Percentiles rank a stretch among this genome's conserved stretches.
Evolutionary conservation across 2,888 invertebrate genomes (phyloP).

Genomic region (Luffia ferchaultella): DNA sequence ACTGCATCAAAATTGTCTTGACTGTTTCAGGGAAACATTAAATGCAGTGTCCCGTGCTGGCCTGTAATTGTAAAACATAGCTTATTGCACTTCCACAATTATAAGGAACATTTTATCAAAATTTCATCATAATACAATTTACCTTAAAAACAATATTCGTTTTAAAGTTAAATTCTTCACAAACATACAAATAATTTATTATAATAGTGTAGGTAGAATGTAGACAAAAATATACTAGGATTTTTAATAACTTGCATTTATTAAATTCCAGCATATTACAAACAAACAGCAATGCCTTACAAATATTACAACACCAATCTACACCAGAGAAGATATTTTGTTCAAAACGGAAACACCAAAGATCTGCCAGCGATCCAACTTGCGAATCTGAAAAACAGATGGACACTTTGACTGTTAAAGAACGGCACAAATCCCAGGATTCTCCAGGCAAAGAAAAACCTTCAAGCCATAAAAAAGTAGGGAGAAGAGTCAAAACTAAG

Average conservation of each 20-base stretch:
- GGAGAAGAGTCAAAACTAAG: constrained; percentile 47
- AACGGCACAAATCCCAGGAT: constrained; percentile 28
- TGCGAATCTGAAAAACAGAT: constrained; percentile 24
- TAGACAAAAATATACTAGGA: neutral
- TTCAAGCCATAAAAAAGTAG: constrained; percentile 19
- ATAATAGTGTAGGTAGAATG: no score
- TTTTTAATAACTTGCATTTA: constrained; percentile 4
- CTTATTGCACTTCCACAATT: no score
- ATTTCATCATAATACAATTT: no score
- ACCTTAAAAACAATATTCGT: no score
- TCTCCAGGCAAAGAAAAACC: constrained; percentile 44
- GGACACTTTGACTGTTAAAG: constrained; percentile 33
- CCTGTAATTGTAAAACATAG: no score
- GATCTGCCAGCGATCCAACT: constrained; percentile 46
- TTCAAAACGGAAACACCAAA: constrained; percentile 33
- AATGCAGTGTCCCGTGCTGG: no score
- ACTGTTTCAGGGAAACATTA: no score
- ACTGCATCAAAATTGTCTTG: no score
- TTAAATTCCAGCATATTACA: constrained; percentile 49
- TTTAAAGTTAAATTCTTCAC: no score
- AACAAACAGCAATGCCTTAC: constrained; percentile 40
- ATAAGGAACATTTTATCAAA: no score
- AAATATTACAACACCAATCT: constrained; percentile 35
- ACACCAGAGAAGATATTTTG: constrained; percentile 45
- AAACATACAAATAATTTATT: no score